Evolutionary conservation across 2,113 vertebrate genomes (phyloP).

Genomic region (Himantopus leucocephalus): DNA sequence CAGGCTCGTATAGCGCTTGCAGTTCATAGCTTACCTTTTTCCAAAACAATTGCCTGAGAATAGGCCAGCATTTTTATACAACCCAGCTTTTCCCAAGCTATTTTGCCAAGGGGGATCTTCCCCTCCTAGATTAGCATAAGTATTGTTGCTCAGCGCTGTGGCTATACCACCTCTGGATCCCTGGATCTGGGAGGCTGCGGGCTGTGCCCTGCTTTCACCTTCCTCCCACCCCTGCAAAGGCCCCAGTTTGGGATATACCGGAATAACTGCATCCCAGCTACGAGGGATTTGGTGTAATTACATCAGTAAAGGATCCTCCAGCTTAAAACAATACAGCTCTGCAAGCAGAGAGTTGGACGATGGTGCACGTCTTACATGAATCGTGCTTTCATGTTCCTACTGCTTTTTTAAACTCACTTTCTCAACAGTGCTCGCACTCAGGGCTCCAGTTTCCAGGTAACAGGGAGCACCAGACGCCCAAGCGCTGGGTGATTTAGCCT

Average conservation of each 20-base stretch:
- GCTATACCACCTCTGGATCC: not conserved
- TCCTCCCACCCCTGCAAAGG: not conserved
- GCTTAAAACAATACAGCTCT: not conserved
- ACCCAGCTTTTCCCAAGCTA: not conserved
- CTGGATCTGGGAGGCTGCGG: not conserved
- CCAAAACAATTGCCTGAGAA: slow-evolving; percentile 15
- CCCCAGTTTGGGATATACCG: not conserved
- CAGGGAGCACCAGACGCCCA: not conserved
- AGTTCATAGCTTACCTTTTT: slow-evolving; percentile 13
- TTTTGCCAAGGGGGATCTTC: slow-evolving; percentile 22
- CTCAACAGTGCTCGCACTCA: not conserved
- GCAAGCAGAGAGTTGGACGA: not conserved
- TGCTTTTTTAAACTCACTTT: slow-evolving; percentile 16
- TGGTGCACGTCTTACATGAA: not conserved
- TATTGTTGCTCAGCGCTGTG: not conserved
- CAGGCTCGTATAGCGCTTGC: not conserved
- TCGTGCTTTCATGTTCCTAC: not conserved
- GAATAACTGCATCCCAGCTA: not conserved
- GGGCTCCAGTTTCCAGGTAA: slow-evolving; percentile 52
- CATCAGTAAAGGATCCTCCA: not conserved
- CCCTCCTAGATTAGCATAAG: not conserved
- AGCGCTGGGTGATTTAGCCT: not conserved
- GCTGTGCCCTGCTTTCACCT: not conserved
- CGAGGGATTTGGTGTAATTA: not conserved
- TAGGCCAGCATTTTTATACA: not conserved